Conservation (phyloP, 2,113 vertebrate species). For the Pavo muticus region DNA sequence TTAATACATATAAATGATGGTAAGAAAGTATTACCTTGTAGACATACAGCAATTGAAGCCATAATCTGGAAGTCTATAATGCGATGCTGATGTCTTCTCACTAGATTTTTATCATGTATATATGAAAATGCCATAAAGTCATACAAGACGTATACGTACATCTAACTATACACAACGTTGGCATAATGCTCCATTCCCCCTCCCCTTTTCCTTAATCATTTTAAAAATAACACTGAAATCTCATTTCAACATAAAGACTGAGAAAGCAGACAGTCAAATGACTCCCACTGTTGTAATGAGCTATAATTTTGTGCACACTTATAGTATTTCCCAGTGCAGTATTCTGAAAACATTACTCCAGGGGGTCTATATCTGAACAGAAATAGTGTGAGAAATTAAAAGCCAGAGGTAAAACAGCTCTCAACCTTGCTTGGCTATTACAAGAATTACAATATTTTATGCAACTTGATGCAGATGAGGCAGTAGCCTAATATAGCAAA, state of each 20-base stretch:
- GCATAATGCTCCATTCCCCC: not conserved
- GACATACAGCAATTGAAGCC: not conserved
- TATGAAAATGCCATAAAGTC: not conserved
- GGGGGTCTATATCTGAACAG: conserved; percentile 3
- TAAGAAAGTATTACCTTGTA: not conserved
- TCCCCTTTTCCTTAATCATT: not conserved
- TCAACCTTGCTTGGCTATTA: not conserved
- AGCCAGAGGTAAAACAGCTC: conserved; percentile 29
- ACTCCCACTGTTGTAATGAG: conserved; percentile 56
- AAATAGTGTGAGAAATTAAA: conserved; percentile 11
- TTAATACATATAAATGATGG: not conserved
- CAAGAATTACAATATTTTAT: not conserved
- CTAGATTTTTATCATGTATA: not conserved
- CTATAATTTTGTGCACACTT: conserved; percentile 18
- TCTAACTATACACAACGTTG: not conserved
- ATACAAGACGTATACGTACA: not conserved
- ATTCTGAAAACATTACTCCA: conserved; percentile 22
- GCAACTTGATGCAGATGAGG: not conserved
- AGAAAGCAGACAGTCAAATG: conserved; percentile 42
- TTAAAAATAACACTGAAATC: conserved; percentile 28
- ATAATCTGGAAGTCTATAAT: not conserved
- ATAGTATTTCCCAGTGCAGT: conserved; percentile 15
- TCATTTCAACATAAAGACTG: conserved; percentile 19
- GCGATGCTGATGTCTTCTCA: not conserved
- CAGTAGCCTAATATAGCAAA: not conserved